Conservation (phyloP, 2,113 vertebrate genomes). For the Abramis brama region DNA sequence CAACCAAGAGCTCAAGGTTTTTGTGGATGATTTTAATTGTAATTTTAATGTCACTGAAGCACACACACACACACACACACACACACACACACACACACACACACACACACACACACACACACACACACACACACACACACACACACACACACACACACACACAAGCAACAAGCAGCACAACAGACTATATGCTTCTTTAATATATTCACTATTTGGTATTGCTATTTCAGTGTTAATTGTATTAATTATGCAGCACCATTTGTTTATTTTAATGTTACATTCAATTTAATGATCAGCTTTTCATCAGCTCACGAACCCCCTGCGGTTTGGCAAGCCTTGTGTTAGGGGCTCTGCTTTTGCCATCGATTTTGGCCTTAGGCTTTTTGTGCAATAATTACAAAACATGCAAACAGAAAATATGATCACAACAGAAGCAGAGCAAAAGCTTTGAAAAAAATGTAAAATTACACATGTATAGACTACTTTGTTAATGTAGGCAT, state of each 20-base stretch:
- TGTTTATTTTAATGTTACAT: neutral
- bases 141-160: too few relatives aligned
- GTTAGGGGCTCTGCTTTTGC: neutral
- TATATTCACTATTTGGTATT: too few relatives aligned
- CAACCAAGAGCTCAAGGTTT: too few relatives aligned
- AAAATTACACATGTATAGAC: neutral
- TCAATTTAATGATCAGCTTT: neutral
- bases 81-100: too few relatives aligned
- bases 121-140: too few relatives aligned
- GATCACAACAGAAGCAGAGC: neutral
- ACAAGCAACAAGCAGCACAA: too few relatives aligned
- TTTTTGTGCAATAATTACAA: neutral
- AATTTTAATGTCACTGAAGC: too few relatives aligned
- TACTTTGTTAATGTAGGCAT: neutral
- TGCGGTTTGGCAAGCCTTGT: neutral
- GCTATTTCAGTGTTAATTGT: too few relatives aligned
- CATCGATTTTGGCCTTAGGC: conserved; percentile 21
- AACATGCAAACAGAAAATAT: conserved; percentile 25
- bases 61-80: too few relatives aligned
- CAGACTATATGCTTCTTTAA: too few relatives aligned
- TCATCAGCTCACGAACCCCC: neutral
- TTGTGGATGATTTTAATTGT: too few relatives aligned
- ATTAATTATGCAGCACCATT: neutral
- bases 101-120: too few relatives aligned
- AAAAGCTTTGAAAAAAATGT: neutral